Base-by-base conservation (phyloP, 2,888 invertebrate species). In the Druceiella hillmani region DNA sequence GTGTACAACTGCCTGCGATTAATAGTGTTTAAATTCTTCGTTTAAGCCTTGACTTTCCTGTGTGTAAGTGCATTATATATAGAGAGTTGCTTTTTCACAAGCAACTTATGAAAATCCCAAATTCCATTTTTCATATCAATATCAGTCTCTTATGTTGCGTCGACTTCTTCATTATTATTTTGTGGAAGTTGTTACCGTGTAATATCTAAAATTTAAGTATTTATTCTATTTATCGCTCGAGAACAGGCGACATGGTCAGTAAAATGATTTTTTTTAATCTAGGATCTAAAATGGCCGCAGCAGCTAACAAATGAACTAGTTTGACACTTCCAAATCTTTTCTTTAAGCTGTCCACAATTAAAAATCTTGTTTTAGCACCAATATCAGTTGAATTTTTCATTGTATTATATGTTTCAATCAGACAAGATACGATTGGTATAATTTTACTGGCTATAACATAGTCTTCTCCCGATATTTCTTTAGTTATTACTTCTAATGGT, bases 1-100 rank as follows among this genome's bases (percentile, higher is more conserved):
- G 51, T 53, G 49, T 49, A 50, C 51, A 48, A 54, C 51, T 50
- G 52, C 49, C 46, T 52, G 52, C 25, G 52, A 52, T 51, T 53
- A 53, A 51, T 54, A 52, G 11, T 53, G 50, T 48, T 54, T 53
- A 12, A 54, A 51, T 44, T 52, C 47, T 46, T 50, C 49, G 3
- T 51, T 48, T 48, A 52, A 50, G 41, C 49, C 48, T 36, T 50
- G 38, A 47, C 25, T 49, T 50, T 48, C 43, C 38, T 38, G 46
- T 48, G n/a, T n/a, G 46, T 46, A 49, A 35, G 45, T 48, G 47
- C 38, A 49, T 31, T 45, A 32, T 4, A 48, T 36, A 22, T 3
- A 41, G 48, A 30, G 3, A 47, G 44, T 43, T 47, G 46, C 44
- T 48, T 50, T 44, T 50, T 47, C 22, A 51, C 48, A 40, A 49